Evolutionary conservation across 1,140 invertebrate species (phyloP), one percentile per base, ranked within the genome.

Genomic region (Zaprionus gabonicus): DNA sequence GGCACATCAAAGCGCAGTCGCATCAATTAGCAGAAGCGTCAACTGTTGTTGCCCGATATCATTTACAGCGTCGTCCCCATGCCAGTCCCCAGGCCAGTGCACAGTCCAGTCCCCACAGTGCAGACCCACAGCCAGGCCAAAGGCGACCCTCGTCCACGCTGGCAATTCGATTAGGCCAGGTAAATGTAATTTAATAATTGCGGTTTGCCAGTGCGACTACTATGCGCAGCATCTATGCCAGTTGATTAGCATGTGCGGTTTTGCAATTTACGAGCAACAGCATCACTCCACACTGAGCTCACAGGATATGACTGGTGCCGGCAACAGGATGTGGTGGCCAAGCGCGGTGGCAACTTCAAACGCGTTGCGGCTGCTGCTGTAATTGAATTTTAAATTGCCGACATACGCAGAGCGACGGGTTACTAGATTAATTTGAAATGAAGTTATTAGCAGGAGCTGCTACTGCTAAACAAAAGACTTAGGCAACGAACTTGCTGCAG

Each of bases 111-210:
- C 38, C 38, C 13, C 13, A 31, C 13, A 31, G 28, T 5, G 1
- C 4, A 59, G 57, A 7, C 7, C 15, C 31, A 31, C 13, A 49
- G 46, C n/a, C 12, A 49, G 46, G 46, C 46, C 46, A 49, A 49
- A 49, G 27, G 15, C 55, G 44, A 57, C 60, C 59, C 28, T 67
- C 28, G 49, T 38, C 23, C 27, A 31, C 15, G 70, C 59, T 57
- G 83, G 49, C 71, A 80, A 58, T 88, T 84, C 75, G 78, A 88
- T 87, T 87, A 88, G 81, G 57, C 71, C 41, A 63, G 59, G 81
- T 62, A 74, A 88, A 82, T 90, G 85, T 90, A 90, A 91, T 90
- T 91, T 90, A 90, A 90, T 90, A 90, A 90, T 80, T 90, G 86
- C 71, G 82, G 82, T 90, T 90, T 69, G 59, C 72, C 69, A 27